These are phyloP conservation scores for Platynereis dumerilii DNA, from an alignment of 2,888 invertebrate genomes.

Conservation along the genomic window DNA sequence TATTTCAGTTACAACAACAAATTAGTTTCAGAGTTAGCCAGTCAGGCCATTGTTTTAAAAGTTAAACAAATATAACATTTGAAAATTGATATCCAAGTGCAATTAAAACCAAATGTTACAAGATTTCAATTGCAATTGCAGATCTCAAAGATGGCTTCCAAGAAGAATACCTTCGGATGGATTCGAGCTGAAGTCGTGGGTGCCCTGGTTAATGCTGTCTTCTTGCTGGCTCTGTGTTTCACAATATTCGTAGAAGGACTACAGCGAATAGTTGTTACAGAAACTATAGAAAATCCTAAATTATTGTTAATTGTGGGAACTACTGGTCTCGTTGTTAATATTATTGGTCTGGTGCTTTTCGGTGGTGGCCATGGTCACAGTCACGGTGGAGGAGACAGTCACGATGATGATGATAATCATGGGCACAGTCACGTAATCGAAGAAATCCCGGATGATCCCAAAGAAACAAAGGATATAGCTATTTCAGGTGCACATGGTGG, in stretches of 20 bases:
- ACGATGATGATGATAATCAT: background rate
- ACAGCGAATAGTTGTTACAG: slow-evolving; percentile 71
- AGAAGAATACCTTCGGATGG: slow-evolving; percentile 99
- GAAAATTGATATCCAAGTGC: too few relatives aligned
- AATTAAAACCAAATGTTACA: too few relatives aligned
- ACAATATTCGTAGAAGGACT: slow-evolving; percentile 96
- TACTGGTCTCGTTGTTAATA: slow-evolving; percentile 88
- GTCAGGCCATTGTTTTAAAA: too few relatives aligned
- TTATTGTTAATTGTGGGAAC: slow-evolving; percentile 87
- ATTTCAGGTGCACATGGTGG: too few relatives aligned
- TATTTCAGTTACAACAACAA: too few relatives aligned
- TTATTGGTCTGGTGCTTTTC: slow-evolving; percentile 89
- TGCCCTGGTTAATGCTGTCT: slow-evolving; percentile 96
- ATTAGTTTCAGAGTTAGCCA: too few relatives aligned
- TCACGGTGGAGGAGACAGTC: slow-evolving; percentile 17
- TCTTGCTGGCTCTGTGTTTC: slow-evolving; percentile 96
- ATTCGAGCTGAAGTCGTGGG: slow-evolving; percentile 97
- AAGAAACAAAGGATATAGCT: slow-evolving; percentile 13
- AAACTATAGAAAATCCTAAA: slow-evolving; percentile 74
- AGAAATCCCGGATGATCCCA: too few relatives aligned
- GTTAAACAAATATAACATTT: too few relatives aligned
- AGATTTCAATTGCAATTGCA: slow-evolving; percentile 35
- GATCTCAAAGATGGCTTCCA: slow-evolving; percentile 61
- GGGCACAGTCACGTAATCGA: slow-evolving; percentile 17
- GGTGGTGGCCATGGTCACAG: slow-evolving; percentile 65